phyloP scores from a whole-genome alignment of 2,888 invertebrate species.

The Encarsia formosa region DNA sequence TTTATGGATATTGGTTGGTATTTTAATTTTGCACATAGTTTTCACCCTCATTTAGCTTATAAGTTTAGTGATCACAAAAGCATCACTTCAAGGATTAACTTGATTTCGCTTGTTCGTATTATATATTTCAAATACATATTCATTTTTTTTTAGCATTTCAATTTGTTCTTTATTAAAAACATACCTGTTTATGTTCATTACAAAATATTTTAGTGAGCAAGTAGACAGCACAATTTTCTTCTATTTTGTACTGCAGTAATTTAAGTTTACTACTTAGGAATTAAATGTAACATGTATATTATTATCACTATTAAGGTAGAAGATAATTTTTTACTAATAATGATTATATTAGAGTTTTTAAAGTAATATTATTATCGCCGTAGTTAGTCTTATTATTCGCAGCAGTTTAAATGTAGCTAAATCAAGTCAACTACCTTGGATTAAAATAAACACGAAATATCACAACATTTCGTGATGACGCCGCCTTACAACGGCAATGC shows the following conservation, averaged over 20 bases:
- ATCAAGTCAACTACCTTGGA: constrained; percentile 35
- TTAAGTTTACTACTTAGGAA: too few relatives aligned
- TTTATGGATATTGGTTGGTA: constrained; percentile 48
- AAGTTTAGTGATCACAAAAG: constrained; percentile 29
- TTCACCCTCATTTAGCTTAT: constrained; percentile 30
- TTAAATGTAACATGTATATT: too few relatives aligned
- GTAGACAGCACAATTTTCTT: too few relatives aligned
- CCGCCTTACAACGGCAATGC: constrained; percentile 23
- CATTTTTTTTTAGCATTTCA: too few relatives aligned
- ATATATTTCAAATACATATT: too few relatives aligned
- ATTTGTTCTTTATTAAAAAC: too few relatives aligned
- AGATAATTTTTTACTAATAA: constrained; percentile 13
- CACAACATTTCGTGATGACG: constrained; percentile 19
- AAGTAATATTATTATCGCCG: constrained; percentile 6
- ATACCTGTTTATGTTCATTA: too few relatives aligned
- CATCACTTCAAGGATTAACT: constrained; percentile 40
- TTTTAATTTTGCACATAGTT: constrained; percentile 37
- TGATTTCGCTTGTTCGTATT: constrained; percentile 47
- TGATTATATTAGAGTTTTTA: constrained; percentile 3
- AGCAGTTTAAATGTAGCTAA: constrained; percentile 32
- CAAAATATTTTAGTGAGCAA: too few relatives aligned
- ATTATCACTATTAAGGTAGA: too few relatives aligned
- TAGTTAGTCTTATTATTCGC: constrained; percentile 24
- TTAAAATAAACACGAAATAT: constrained; percentile 18
- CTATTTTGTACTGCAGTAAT: too few relatives aligned